These are phyloP conservation scores for Drosophila punjabiensis DNA, from an alignment of 1,140 invertebrate genomes.

Conservation along the genomic window DNA sequence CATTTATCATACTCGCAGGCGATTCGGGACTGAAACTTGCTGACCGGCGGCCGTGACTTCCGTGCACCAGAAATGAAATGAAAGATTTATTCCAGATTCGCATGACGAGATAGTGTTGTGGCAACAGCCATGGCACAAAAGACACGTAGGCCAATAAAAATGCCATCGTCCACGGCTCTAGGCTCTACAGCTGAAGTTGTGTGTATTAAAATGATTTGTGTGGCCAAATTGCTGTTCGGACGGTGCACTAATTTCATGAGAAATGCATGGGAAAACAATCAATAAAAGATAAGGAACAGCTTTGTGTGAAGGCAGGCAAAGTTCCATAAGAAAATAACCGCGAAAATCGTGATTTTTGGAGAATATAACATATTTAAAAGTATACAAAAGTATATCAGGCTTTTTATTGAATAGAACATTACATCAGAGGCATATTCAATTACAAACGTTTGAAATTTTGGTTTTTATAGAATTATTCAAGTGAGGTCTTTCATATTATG, in stretches of 20 bases:
- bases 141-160: slow-evolving; percentile 82
- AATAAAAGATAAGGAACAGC: slow-evolving; percentile 37
- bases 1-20: slow-evolving; percentile 49
- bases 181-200: slow-evolving; percentile 49
- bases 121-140: slow-evolving; percentile 37
- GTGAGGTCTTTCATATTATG: background rate
- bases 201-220: slow-evolving; percentile 78
- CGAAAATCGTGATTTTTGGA: background rate
- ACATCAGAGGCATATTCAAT: background rate
- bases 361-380: too few relatives aligned
- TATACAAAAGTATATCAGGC: background rate
- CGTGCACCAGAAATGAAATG: slow-evolving; percentile 70
- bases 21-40: slow-evolving; percentile 38
- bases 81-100: slow-evolving; percentile 79
- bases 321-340: background rate
- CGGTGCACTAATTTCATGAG: slow-evolving; percentile 64
- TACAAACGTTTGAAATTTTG: background rate
- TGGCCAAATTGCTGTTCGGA: slow-evolving; percentile 31
- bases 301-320: background rate
- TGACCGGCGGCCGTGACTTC: slow-evolving; percentile 69
- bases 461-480: background rate
- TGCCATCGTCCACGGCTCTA: slow-evolving; percentile 51
- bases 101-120: slow-evolving; percentile 72
- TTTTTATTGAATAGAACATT: background rate
- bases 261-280: slow-evolving; percentile 53